Conservation (phyloP, 64 coral and sea anemone species). For the Dendronephthya gigantea region DNA sequence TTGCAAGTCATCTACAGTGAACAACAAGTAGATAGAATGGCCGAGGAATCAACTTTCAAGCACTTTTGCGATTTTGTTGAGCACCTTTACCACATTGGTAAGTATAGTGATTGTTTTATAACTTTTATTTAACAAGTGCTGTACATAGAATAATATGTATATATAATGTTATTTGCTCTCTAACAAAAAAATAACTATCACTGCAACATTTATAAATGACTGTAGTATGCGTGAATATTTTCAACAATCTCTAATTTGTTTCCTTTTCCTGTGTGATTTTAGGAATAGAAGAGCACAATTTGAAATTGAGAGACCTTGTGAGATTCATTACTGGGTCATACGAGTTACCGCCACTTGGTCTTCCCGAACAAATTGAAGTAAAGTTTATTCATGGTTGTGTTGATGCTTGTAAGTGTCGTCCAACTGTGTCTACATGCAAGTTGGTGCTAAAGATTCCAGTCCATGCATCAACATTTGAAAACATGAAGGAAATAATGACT, state of each 20-base stretch:
- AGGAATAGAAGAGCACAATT: background rate
- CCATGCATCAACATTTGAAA: background rate
- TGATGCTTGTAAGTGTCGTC: background rate
- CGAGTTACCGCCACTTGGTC: background rate
- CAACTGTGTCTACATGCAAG: background rate
- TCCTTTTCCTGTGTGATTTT: no score
- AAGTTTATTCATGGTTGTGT: conserved; percentile 13
- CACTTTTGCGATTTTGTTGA: no score
- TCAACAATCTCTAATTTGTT: no score
- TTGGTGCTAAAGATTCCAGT: background rate
- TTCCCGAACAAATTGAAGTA: background rate
- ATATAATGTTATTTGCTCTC: no score
- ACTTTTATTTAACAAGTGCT: background rate
- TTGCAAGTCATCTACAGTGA: background rate
- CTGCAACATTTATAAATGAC: no score
- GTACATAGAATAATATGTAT: background rate
- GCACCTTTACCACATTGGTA: background rate
- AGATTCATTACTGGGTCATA: conserved; percentile 4
- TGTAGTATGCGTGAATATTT: no score
- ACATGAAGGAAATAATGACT: background rate
- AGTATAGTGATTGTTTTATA: background rate
- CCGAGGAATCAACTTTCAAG: background rate
- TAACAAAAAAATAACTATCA: no score
- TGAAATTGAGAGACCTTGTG: background rate
- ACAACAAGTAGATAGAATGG: background rate